Evolutionary conservation across 2,888 invertebrate species (phyloP).

Genomic region (Stenurella melanura): DNA sequence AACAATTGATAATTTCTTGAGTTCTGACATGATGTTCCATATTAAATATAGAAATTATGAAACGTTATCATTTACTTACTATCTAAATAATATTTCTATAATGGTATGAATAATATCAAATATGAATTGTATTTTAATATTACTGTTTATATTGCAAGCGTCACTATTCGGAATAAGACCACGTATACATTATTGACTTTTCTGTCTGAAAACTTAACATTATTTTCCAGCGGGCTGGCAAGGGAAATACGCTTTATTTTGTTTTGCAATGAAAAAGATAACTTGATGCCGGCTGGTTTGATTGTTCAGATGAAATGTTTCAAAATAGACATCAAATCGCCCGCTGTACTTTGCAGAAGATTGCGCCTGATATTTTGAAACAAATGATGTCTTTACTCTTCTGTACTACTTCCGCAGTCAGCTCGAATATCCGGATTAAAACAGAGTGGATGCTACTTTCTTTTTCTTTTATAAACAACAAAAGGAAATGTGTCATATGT

Average conservation of each 20-base stretch:
- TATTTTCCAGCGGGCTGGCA: not conserved
- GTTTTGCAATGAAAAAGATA: slow-evolving; percentile 1
- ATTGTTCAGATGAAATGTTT: slow-evolving; percentile 1
- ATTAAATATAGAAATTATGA: too few relatives aligned
- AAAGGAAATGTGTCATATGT: not conserved
- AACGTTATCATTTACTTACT: too few relatives aligned
- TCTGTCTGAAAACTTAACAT: slow-evolving; percentile 2
- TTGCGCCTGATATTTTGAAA: not conserved
- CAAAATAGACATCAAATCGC: slow-evolving; percentile 14
- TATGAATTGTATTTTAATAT: too few relatives aligned
- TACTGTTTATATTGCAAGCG: not conserved
- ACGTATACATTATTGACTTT: not conserved
- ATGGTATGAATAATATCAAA: too few relatives aligned
- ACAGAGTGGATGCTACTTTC: not conserved
- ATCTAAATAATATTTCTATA: too few relatives aligned
- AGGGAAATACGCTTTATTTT: not conserved
- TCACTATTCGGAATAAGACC: not conserved
- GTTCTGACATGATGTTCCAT: too few relatives aligned
- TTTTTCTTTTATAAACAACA: not conserved
- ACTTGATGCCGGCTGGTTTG: slow-evolving; percentile 3
- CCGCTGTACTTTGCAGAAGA: not conserved
- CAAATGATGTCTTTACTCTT: not conserved
- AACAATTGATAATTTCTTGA: too few relatives aligned
- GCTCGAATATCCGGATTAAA: not conserved
- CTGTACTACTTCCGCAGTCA: not conserved